These are phyloP conservation scores for Nesogale talazaci DNA, from an alignment of 2,113 vertebrate genomes.

Conservation along the genomic window DNA sequence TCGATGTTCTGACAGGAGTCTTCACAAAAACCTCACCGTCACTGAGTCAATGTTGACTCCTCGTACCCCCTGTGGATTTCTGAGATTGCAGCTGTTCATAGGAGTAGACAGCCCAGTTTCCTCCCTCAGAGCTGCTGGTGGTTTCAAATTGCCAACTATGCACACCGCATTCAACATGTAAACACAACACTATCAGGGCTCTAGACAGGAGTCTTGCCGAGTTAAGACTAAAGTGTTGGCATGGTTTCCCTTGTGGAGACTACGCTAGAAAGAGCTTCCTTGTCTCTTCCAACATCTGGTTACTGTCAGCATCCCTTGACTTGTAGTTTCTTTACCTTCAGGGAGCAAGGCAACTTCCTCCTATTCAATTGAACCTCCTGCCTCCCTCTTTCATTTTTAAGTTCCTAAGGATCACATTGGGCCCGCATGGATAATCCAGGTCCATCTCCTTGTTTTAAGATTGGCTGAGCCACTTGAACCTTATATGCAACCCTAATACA, in stretches of 20 bases:
- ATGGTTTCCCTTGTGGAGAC: background rate
- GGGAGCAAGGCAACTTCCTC: background rate
- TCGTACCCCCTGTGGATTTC: no score
- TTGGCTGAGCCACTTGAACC: no score
- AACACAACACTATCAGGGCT: no score
- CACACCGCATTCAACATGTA: no score
- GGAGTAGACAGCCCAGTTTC: no score
- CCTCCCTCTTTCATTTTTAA: background rate
- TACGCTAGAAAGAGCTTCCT: background rate
- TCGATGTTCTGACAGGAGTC: background rate
- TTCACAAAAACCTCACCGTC: no score
- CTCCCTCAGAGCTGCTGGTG: no score
- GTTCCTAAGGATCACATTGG: background rate
- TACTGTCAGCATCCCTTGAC: background rate
- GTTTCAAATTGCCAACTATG: no score
- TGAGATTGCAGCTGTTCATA: no score
- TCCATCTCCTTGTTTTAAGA: no score
- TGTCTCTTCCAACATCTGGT: background rate
- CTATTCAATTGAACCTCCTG: background rate
- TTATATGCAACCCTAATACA: no score
- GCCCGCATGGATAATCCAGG: background rate
- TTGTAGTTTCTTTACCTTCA: background rate
- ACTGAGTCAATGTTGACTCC: no score
- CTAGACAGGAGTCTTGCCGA: background rate
- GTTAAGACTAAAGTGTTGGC: background rate